Evolutionary conservation across 1,140 invertebrate genomes (phyloP), one percentile per base, ranked within the genome.

Genomic region (Platyscapa corneri): DNA sequence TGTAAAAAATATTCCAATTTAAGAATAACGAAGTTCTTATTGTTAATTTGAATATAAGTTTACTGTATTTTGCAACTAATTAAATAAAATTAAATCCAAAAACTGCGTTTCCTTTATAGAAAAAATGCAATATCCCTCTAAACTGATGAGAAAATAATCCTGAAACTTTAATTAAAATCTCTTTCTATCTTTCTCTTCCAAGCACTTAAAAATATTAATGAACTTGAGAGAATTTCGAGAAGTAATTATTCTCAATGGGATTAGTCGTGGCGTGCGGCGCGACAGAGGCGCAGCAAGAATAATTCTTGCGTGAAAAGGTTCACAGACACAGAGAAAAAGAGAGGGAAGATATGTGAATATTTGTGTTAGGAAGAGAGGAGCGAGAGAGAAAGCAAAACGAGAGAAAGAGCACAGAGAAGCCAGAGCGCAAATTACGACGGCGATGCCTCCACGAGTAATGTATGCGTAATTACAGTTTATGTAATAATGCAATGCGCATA

Each of bases 401-500:
- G 85, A 84, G 80, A 56, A 76, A 76, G 46, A 53, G 46, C 30
- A 76, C 7, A 12, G 32, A 81, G 42, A 85, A 85, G 83, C 84
- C 60, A 80, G 85, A 74, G 76, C 84, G 87, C 83, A 85, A 85
- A 87, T 78, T 86, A 81, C 85, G 60, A 67, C 27, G 32, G 42
- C 65, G 32, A 18, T 67, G 20, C 77, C 32, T 56, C n/a, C 27
- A 20, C 20, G 79, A 82, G 74, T 86, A 86, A 86, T 86, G 72
- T 83, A 86, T 86, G 81, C 81, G 81, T 89, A 89, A 89, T 88
- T 88, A 89, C 83, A 88, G 86, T 89, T 89, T 89, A 87, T 89
- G 86, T 79, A 83, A 83, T 83, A 86, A 86, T 83, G 80, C 70
- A 78, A 88, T 82, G 88, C 87, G 72, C 86, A 87, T 87, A 85